A percentile compares a stretch with the other conserved stretches of the same genome.
Evolutionary conservation across 2,888 invertebrate species (phyloP).

Genomic region (Tenthredo notha): DNA sequence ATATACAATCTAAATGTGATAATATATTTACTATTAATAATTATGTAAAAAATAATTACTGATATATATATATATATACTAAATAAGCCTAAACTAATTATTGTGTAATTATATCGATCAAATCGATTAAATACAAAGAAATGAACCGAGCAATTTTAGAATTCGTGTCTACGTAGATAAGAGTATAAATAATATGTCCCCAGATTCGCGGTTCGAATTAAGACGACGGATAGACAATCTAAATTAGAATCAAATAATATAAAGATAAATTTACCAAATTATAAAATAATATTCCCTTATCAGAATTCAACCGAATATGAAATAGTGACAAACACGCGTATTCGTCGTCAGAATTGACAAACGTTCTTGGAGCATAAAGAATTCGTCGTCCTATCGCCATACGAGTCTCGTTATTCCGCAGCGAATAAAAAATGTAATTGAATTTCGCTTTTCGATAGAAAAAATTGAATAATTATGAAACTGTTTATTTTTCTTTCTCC

Average conservation of each 20-base stretch:
- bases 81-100: conserved; percentile 63
- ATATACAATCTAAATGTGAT: conserved; percentile 79
- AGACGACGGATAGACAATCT: background rate
- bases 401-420: conserved; percentile 17
- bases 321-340: background rate
- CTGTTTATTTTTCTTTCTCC: too few species aligned
- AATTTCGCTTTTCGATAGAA: conserved; percentile 47
- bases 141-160: conserved; percentile 59
- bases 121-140: conserved; percentile 54
- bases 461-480: conserved; percentile 27
- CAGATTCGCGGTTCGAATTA: background rate
- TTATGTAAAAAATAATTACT: conserved; percentile 64
- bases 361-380: background rate
- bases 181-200: background rate
- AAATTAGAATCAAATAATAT: background rate
- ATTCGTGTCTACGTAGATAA: conserved; percentile 56
- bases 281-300: background rate
- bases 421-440: conserved; percentile 44
- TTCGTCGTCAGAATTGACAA: background rate
- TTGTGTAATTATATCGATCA: conserved; percentile 55
- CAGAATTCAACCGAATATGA: background rate
- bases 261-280: background rate
- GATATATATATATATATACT: conserved; percentile 15
- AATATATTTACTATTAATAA: conserved; percentile 77
- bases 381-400: conserved; percentile 4